Evolutionary conservation across 1,140 invertebrate species (phyloP).

Genomic region (Copidosoma floridanum): DNA sequence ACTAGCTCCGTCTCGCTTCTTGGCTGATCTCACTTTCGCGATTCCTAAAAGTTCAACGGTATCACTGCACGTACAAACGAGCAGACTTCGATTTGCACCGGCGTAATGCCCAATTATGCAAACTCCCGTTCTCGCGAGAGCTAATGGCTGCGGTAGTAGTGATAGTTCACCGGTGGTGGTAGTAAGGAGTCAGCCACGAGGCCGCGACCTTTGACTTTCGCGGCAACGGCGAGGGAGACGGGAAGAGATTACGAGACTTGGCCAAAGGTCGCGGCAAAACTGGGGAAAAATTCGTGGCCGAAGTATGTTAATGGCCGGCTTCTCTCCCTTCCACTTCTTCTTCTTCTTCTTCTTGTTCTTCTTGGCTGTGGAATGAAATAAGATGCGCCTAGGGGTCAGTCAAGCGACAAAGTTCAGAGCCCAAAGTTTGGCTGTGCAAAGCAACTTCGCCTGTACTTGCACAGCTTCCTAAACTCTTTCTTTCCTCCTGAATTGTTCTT

Average conservation of each 20-base stretch:
- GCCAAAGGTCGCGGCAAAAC: constrained; percentile 28
- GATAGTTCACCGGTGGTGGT: too few relatives aligned
- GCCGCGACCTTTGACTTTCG: constrained; percentile 21
- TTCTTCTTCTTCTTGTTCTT: too few relatives aligned
- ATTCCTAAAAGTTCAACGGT: constrained; percentile 34
- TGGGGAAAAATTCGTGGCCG: constrained; percentile 44
- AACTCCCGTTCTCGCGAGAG: constrained; percentile 39
- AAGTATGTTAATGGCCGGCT: constrained; percentile 54
- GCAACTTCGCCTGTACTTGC: not conserved
- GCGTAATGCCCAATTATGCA: constrained; percentile 39
- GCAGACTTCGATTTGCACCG: constrained; percentile 28
- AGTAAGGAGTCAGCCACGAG: too few relatives aligned
- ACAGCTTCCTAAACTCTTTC: constrained; percentile 29
- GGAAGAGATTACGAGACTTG: not conserved
- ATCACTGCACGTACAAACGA: constrained; percentile 1
- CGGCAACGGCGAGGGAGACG: not conserved
- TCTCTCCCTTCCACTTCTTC: too few relatives aligned
- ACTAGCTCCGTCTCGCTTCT: constrained; percentile 4
- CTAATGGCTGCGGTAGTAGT: constrained; percentile 18
- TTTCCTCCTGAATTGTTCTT: constrained; percentile 23
- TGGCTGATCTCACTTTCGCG: constrained; percentile 28
- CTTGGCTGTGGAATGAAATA: constrained; percentile 52
- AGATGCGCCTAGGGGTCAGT: constrained; percentile 43
- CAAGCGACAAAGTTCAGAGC: constrained; percentile 49
- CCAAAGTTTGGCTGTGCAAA: constrained; percentile 40